Base-by-base conservation (phyloP, 2,888 invertebrate species). In the Polyommatus iphigenia region DNA sequence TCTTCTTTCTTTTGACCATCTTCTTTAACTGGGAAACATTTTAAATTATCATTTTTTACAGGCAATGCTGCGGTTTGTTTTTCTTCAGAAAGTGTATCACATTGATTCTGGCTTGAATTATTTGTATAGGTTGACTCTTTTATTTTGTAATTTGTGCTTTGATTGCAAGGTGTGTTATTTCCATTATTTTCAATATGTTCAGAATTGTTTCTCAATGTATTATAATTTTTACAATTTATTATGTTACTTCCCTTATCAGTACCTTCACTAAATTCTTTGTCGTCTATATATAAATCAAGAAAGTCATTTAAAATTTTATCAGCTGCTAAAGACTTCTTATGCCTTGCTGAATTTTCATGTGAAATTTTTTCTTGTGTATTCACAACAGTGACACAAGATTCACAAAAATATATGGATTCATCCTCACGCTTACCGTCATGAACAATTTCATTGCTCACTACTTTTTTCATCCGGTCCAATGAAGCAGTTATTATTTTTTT, bases 361-460 rank as follows among this genome's bases (percentile, higher is more conserved):
- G n/a, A n/a, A n/a, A n/a, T n/a, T n/a, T 79, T 84, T 15, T 85
- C 78, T 8, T 76, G 76, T 0, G 36, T 46, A n/a, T 79, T 75
- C 0, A 86, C 79, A 3, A 79, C 78, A 5, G 59, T 1, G 1
- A 82, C 78, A 72, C 86, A 87, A 0, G 83, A 77, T 10, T 81
- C 83, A 80, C 87, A 87, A 77, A 83, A 87, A 79, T 84, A 83
- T 6, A 78, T 79, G 7, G 80, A 72, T 6, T 36, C 20, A 10
- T 76, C 29, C 10, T 57, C 54, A 67, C 1, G 46, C 13, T 32
- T 72, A 36, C 75, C 50, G 41, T n/a, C 62, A 24, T 13, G 10
- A n/a, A n/a, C 59, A 15, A 71, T 24, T 57, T 46, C 7, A 67
- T 41, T 20, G 4, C 76, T 54, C 3, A 84, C 80, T 24, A 85